These are phyloP conservation scores for Chymomyza fuscimana DNA, from an alignment of 2,888 invertebrate species.

Conservation along the genomic window DNA sequence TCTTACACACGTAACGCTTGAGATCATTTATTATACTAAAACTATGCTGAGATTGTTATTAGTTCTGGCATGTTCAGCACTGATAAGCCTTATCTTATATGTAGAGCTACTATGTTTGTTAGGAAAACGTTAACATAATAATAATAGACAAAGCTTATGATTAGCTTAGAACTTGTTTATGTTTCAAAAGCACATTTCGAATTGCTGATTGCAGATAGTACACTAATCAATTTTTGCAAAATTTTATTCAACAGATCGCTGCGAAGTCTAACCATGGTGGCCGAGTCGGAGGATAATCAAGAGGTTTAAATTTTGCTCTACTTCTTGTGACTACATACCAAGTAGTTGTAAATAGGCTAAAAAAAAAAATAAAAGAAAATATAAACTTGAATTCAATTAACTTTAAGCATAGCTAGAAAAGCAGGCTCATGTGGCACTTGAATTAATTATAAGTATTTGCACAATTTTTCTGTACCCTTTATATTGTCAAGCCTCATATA, in stretches of 20 bases:
- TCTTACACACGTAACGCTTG: constrained; percentile 1
- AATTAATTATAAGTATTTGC: constrained; percentile 21
- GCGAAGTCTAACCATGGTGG: constrained; percentile 78
- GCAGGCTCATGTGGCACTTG: constrained; percentile 2
- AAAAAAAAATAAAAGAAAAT: neutral
- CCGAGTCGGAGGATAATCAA: constrained; percentile 68
- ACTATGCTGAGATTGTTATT: constrained; percentile 7
- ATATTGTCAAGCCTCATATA: constrained; percentile 2
- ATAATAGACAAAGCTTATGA: neutral
- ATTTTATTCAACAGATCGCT: constrained; percentile 70
- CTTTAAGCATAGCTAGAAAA: neutral
- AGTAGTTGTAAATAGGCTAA: constrained; percentile 61
- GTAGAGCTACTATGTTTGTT: neutral
- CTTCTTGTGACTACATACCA: constrained; percentile 57
- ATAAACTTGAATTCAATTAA: constrained; percentile 2
- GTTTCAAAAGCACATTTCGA: constrained; percentile 5
- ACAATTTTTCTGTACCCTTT: constrained; percentile 7
- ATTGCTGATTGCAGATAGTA: neutral
- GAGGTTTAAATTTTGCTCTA: constrained; percentile 59
- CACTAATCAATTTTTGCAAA: neutral
- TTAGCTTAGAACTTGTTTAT: neutral
- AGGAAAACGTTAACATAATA: neutral
- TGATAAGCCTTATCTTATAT: constrained; percentile 37
- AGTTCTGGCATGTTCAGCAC: neutral
- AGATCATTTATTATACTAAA: constrained; percentile 37